A percentile compares a stretch with the other conserved stretches of the same genome.
phyloP scores from a whole-genome alignment of 2,888 invertebrate genomes.

The Disparrhopalites patrizii region DNA sequence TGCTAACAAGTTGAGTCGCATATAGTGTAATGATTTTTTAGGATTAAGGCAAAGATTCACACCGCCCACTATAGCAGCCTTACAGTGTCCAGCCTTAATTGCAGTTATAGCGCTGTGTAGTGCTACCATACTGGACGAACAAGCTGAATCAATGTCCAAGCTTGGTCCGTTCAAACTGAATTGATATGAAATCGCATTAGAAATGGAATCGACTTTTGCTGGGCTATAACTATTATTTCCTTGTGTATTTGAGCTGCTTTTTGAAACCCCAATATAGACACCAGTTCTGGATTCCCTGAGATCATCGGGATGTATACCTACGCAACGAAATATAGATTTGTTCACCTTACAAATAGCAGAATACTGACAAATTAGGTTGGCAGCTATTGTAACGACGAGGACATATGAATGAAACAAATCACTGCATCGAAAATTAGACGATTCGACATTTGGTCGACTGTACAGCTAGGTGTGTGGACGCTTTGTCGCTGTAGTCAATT shows the following conservation, averaged over 20 bases:
- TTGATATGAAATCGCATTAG: constrained; percentile 75
- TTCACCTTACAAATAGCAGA: too few relatives aligned
- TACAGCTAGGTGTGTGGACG: too few relatives aligned
- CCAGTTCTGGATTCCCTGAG: constrained; percentile 68
- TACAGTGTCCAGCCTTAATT: constrained; percentile 82
- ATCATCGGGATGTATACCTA: constrained; percentile 71
- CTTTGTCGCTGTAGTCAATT: too few relatives aligned
- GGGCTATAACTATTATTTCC: constrained; percentile 46
- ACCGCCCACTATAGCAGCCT: constrained; percentile 93
- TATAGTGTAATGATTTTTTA: constrained; percentile 85
- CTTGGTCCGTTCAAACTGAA: constrained; percentile 94
- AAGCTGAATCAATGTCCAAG: constrained; percentile 93
- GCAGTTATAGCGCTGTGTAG: constrained; percentile 78
- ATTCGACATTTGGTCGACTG: too few relatives aligned
- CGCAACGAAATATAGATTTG: too few relatives aligned
- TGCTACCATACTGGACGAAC: constrained; percentile 90
- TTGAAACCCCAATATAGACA: constrained; percentile 40
- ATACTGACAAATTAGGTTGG: too few relatives aligned
- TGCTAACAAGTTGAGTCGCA: constrained; percentile 88
- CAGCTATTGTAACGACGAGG: too few relatives aligned
- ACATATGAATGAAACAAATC: too few relatives aligned
- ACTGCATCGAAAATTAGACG: too few relatives aligned
- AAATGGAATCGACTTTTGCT: constrained; percentile 55
- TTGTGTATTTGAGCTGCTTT: constrained; percentile 42
- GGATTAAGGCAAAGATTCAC: constrained; percentile 86